Conservation (phyloP, 2,888 invertebrate genomes). For the Charanyca ferruginea region DNA sequence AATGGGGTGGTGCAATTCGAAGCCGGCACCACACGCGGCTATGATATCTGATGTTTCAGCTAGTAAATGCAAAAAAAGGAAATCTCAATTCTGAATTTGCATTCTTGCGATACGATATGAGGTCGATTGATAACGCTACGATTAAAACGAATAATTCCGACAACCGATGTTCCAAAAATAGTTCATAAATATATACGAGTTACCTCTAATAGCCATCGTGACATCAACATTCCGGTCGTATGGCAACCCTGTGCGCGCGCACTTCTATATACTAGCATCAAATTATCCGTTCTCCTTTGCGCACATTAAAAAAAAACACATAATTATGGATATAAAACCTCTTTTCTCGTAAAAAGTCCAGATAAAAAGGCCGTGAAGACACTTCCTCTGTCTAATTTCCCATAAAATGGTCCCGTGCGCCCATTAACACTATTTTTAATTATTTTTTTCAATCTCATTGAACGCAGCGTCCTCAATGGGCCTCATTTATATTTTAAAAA, state of each 20-base stretch:
- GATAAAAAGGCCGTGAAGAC: constrained; percentile 87
- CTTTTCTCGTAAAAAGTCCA: constrained; percentile 85
- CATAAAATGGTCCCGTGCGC: constrained; percentile 84
- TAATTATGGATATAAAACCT: constrained; percentile 90
- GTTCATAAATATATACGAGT: constrained; percentile 13
- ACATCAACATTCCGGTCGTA: constrained; percentile 52
- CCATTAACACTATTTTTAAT: constrained; percentile 88
- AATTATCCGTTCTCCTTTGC: constrained; percentile 82
- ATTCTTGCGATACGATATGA: too few relatives aligned
- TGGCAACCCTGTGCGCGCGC: constrained; percentile 65
- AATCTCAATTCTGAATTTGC: too few relatives aligned
- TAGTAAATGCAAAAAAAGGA: background rate
- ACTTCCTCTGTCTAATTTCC: constrained; percentile 85
- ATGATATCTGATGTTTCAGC: too few relatives aligned
- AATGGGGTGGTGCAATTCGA: too few relatives aligned
- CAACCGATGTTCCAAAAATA: constrained; percentile 13
- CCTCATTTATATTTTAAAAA: constrained; percentile 84
- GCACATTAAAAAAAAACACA: constrained; percentile 80
- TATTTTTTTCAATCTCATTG: constrained; percentile 83
- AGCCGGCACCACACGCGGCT: too few relatives aligned
- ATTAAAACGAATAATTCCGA: background rate
- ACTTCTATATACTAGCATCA: constrained; percentile 76
- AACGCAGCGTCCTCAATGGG: constrained; percentile 89
- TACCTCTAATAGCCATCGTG: constrained; percentile 27
- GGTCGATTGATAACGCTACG: background rate